phyloP scores from a whole-genome alignment of 2,113 vertebrate species.

The Motacilla tschutschensis region DNA sequence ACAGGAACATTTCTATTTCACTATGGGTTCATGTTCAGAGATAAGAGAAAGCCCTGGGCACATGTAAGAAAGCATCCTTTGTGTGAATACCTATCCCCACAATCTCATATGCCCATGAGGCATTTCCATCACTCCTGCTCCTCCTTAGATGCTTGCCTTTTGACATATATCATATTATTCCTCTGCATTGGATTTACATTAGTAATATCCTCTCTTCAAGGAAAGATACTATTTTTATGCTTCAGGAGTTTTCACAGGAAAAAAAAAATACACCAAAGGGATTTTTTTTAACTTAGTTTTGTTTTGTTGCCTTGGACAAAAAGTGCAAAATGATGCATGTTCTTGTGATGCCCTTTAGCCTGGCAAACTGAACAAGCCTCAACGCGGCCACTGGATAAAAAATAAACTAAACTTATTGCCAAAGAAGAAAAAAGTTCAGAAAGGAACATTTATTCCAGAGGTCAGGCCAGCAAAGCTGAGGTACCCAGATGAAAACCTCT shows the following conservation, averaged over 20 bases:
- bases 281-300: not conserved
- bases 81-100: constrained; percentile 8
- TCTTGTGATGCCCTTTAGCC: constrained; percentile 1
- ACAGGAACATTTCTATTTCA: constrained; percentile 31
- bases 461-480: not conserved
- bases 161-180: not conserved
- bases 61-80: constrained; percentile 25
- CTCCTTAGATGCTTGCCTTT: not conserved
- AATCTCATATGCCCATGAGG: not conserved
- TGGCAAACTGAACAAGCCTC: not conserved
- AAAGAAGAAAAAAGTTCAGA: not conserved
- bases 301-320: not conserved
- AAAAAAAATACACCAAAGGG: not conserved
- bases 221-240: not conserved
- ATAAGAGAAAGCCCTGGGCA: constrained; percentile 36
- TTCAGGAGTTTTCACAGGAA: not conserved
- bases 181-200: constrained; percentile 19
- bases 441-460: not conserved
- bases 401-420: not conserved
- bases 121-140: constrained; percentile 1
- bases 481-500: not conserved
- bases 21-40: constrained; percentile 29
- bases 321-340: not conserved
- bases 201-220: constrained; percentile 7
- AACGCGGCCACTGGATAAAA: not conserved